Evolutionary conservation across 2,888 invertebrate species (phyloP).

Genomic region (Plebejus anna): DNA sequence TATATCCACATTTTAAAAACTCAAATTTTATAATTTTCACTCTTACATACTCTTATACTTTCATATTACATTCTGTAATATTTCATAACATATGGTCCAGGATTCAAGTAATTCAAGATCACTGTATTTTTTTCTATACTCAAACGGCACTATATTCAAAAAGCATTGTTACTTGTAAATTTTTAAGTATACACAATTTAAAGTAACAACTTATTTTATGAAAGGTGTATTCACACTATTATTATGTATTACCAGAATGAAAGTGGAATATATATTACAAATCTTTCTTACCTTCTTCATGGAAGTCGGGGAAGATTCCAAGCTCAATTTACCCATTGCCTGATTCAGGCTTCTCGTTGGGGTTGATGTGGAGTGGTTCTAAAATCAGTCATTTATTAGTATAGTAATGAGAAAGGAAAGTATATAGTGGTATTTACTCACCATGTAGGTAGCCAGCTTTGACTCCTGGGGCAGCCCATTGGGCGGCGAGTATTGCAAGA

Average conservation of each 20-base stretch:
- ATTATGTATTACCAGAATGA: neutral
- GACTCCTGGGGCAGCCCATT: constrained; percentile 91
- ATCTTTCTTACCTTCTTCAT: constrained; percentile 52
- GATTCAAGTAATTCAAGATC: too few species aligned
- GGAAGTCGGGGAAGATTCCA: constrained; percentile 60
- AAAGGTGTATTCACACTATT: neutral
- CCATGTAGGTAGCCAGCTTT: constrained; percentile 92
- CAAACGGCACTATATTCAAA: neutral
- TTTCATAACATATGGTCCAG: too few species aligned
- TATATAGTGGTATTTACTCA: constrained; percentile 47
- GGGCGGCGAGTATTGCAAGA: constrained; percentile 81
- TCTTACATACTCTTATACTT: too few species aligned
- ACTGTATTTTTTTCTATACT: neutral
- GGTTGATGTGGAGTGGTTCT: constrained; percentile 62
- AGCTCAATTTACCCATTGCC: constrained; percentile 54
- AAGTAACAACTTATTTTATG: too few species aligned
- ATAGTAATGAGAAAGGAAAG: constrained; percentile 6
- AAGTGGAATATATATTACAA: constrained; percentile 8
- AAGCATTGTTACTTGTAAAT: too few species aligned
- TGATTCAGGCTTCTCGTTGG: constrained; percentile 57
- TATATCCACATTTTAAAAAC: too few species aligned
- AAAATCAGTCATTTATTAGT: constrained; percentile 41
- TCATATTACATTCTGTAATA: too few species aligned
- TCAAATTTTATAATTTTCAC: too few species aligned
- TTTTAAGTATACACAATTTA: too few species aligned